These are phyloP conservation scores for Seriola quinqueradiata DNA, from an alignment of 2,113 vertebrate species.

Conservation along the genomic window DNA sequence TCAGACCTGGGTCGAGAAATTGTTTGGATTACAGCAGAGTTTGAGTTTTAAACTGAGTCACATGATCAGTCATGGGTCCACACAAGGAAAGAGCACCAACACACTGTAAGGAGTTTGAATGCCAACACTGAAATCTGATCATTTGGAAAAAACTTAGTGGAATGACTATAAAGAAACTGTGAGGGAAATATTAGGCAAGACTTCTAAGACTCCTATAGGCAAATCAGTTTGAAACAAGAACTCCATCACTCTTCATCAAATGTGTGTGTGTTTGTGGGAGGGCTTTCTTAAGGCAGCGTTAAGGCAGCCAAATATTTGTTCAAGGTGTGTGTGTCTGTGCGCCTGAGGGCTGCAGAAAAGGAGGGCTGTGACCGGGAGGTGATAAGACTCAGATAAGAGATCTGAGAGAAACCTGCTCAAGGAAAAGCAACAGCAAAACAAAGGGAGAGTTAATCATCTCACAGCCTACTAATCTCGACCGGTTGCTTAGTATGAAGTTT, in stretches of 20 bases:
- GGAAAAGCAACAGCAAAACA: slow-evolving; percentile 77
- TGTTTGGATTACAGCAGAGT: slow-evolving; percentile 64
- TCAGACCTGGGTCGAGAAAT: slow-evolving; percentile 59
- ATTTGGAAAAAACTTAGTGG: slow-evolving; percentile 1
- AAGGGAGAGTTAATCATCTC: slow-evolving; percentile 82
- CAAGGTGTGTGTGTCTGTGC: slow-evolving; percentile 74
- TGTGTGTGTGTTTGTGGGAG: slow-evolving; percentile 22
- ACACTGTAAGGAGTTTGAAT: slow-evolving; percentile 4
- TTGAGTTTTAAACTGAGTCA: slow-evolving; percentile 56
- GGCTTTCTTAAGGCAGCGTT: slow-evolving; percentile 58
- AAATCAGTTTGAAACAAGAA: slow-evolving; percentile 29
- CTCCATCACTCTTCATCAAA: neutral
- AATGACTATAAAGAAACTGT: neutral
- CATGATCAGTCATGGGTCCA: slow-evolving; percentile 12
- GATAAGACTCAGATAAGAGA: slow-evolving; percentile 82
- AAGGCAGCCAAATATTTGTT: slow-evolving; percentile 80
- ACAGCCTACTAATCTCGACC: slow-evolving; percentile 68
- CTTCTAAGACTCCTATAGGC: neutral
- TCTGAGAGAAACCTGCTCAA: slow-evolving; percentile 73
- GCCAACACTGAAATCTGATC: neutral
- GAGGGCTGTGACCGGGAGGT: slow-evolving; percentile 65
- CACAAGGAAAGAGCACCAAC: neutral
- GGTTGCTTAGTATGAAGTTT: slow-evolving; percentile 65
- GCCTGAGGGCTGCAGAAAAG: slow-evolving; percentile 65
- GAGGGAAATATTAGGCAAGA: too few relatives aligned